Conservation (phyloP, 2,888 invertebrate genomes). For the Pyrgus malvae region DNA sequence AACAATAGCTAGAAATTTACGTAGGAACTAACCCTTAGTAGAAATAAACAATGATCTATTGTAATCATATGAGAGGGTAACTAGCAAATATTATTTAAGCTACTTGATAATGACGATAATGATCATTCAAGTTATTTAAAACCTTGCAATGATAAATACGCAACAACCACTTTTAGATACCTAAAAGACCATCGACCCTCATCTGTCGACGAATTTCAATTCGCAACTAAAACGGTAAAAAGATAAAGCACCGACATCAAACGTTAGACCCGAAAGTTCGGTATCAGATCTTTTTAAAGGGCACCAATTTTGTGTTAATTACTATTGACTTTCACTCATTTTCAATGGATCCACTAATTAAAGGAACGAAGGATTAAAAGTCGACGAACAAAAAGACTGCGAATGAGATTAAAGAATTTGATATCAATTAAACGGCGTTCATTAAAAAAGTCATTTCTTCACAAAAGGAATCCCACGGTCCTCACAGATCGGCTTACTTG, state of each 20-base stretch:
- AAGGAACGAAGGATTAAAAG: slow-evolving; percentile 15
- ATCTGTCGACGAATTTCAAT: background rate
- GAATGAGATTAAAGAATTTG: slow-evolving; percentile 22
- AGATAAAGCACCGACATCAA: background rate
- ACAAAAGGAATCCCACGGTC: slow-evolving; percentile 3
- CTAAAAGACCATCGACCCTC: background rate
- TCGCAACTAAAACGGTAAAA: background rate
- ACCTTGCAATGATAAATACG: no score
- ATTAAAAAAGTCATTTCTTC: slow-evolving; percentile 12
- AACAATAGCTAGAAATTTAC: no score
- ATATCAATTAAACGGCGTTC: slow-evolving; percentile 17
- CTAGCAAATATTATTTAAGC: no score
- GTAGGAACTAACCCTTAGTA: no score
- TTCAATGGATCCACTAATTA: slow-evolving; percentile 20
- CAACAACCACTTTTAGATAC: no score
- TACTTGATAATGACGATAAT: no score
- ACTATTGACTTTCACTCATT: slow-evolving; percentile 23
- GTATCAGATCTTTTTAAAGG: slow-evolving; percentile 4
- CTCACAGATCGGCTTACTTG: slow-evolving; percentile 2
- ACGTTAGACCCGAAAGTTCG: background rate
- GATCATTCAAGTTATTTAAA: no score
- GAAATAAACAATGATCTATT: no score
- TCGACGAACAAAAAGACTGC: slow-evolving; percentile 20
- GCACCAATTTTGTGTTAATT: slow-evolving; percentile 16
- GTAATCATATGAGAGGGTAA: no score